Base-by-base conservation (phyloP, 1,140 invertebrate genomes). In the Acromyrmex charruanus region DNA sequence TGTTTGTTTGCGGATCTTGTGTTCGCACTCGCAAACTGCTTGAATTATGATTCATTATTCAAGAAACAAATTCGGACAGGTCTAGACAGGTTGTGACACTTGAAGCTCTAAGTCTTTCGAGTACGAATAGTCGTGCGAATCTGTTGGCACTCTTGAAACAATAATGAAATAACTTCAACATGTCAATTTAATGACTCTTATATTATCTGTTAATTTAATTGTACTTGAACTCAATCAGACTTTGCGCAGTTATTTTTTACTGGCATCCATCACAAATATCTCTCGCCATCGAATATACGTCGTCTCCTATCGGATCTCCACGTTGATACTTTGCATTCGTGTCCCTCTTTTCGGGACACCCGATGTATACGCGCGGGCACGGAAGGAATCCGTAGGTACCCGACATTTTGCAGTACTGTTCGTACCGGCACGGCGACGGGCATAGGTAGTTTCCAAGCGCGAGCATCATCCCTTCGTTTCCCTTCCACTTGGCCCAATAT, bases 361-460 rank as follows among this genome's bases (percentile, higher is more conserved):
- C 80, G 39, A 63, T 84, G 69, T 75, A 75, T 75, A 59, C 28
- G 39, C 18, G n/a, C 55, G 69, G 31, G 80, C 80, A 14, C 51
- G 63, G 74, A 79, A 85, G 82, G 82, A 85, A 77, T 77, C 82
- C 82, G 74, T 85, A 79, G 82, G 51, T 86, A 80, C 85, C 77
- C 85, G 85, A 86, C 85, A 86, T 86, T 86, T 81, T 86, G 85
- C 85, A 86, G 77, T 86, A 86, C 85, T 82, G 85, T 86, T 80
- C 77, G 77, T 80, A 86, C 85, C 85, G 63, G 61, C 72, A 18
- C 53, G 63, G 28, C 69, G 69, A 63, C 77, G 53, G 66, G 65
- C 55, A 86, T 86, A 80, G 75, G 75, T 79, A 79, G 82, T 85
- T 79, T 79, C 75, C 75, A 77, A 79, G 75, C 82, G 72, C 82